Evolutionary conservation across 2,888 invertebrate species (phyloP), one percentile per base, ranked within the genome.

Genomic region (Scrobipalpa atriplicella): DNA sequence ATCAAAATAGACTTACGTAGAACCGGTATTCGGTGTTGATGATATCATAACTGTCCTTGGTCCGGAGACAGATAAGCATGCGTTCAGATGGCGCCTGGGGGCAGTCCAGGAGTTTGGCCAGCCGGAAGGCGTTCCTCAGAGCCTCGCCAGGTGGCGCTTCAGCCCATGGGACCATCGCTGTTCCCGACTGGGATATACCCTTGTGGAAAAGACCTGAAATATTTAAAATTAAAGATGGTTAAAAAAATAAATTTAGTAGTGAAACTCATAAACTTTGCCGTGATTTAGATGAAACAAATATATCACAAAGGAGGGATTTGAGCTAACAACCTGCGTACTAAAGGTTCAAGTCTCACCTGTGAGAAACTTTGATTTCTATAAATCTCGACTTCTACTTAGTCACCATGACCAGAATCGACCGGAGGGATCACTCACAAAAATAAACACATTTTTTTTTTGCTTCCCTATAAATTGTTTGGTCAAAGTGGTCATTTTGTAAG

Each of bases 111-210:
- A 94, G 85, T 74, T 94, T 82, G 0, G 95, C 95, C 21, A 96
- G 78, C 58, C 93, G 94, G 66, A 87, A 90, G 0, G 96, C 94
- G 65, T 95, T 93, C 51, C 86, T 83, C 7, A 93, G 85, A 0
- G 95, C 93, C 67, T 94, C 92, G 8, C 94, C 95, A 2, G 94
- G 93, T 0, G 94, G 92, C 0, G 95, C 92, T 70, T 94, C 94
- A 0, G 95, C 94, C 95, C 95, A 96, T 0, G 95, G 94, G 70
- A 94, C 94, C 47, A 95, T 86, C 0, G 95, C 94, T 0, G 95
- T 95, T 0, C 96, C 96, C 63, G 96, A 96, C 78, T 96, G 95
- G 0, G 96, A 95, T 68, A 97, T 96, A 1, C 93, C 96, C 67
- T 94, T 94, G 72, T 95, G 95, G 72, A 96, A 95, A 11, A 96